Evolutionary conservation across 2,888 invertebrate species (phyloP), one percentile per base, ranked within the genome.

Genomic region (Nephrocerus scutellatus): DNA sequence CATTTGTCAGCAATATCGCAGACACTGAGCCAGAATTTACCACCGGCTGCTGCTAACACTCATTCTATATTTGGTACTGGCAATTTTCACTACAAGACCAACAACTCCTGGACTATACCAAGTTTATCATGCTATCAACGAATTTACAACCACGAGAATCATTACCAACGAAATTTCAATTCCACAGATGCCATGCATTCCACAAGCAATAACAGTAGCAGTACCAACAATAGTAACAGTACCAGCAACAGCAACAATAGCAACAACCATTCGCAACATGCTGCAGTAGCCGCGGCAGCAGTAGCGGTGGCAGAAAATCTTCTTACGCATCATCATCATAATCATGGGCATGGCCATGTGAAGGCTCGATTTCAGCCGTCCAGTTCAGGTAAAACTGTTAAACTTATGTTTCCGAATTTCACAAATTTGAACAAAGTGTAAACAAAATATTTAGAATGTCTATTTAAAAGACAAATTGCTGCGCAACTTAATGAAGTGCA

Each of bases 61-160:
- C 66, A 66, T 46, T 65, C 66, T n/a, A 61, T 67, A 43, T 67
- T 67, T 34, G 64, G 64, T 35, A 56, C 57, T 18, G 66, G 63
- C 39, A 66, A 62, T 49, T 67, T 66, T 44, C 66, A 66, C 47
- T 67, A 66, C 49, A 64, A 66, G 48, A 60, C 62, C 28, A 67
- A 64, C 50, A 67, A 65, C 33, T 62, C 64, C 4, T 67, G 66
- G 66, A 62, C 58, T 22, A 51, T 67, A 49, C 66, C 67, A 14
- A 61, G 61, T 21, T 42, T 67, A 12, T 56, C 58, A 26, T 60
- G 58, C 47, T 68, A 68, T 41, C 68, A 62, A 44, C 58, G 66
- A 13, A 56, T 66, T 40, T 66, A 66, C 49, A 60, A 54, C 48
- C n/a, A n/a, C n/a, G 63, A 63, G 33, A 62, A 56, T 46, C 62